Conservation (phyloP, 2,888 invertebrate genomes). For the Syrista parreyssii region DNA sequence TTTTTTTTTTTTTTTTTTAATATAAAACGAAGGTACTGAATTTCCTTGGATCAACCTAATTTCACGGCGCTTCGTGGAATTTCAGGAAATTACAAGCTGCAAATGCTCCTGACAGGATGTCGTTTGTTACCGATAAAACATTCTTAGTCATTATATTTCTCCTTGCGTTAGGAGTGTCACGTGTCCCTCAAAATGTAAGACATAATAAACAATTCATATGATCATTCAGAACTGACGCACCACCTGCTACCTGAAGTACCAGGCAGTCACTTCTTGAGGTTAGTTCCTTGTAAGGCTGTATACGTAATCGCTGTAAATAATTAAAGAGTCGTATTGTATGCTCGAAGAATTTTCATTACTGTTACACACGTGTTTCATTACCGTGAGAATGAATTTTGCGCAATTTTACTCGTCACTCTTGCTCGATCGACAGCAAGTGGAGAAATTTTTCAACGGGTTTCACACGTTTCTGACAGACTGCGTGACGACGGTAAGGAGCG, state of each 20-base stretch:
- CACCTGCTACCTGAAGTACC: too few species aligned
- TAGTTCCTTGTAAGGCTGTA: neutral
- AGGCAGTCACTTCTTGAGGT: too few species aligned
- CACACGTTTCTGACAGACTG: too few species aligned
- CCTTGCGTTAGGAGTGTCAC: neutral
- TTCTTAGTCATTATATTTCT: neutral
- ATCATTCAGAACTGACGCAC: neutral
- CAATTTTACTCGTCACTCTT: too few species aligned
- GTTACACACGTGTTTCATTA: too few species aligned
- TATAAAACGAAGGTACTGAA: too few species aligned
- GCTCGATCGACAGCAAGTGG: too few species aligned
- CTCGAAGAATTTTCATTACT: neutral
- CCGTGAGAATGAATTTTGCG: too few species aligned
- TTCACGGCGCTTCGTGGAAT: neutral
- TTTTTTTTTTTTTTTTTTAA: too few species aligned
- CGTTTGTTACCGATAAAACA: neutral
- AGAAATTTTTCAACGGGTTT: too few species aligned
- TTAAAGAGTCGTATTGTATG: neutral
- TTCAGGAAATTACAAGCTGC: neutral
- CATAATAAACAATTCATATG: neutral
- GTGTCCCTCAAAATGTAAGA: neutral
- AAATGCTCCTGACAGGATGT: neutral
- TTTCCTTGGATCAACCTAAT: neutral
- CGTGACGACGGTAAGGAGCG: neutral
- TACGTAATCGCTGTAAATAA: neutral